Conservation (phyloP, 2,888 invertebrate genomes). For the Catonia carolina region DNA sequence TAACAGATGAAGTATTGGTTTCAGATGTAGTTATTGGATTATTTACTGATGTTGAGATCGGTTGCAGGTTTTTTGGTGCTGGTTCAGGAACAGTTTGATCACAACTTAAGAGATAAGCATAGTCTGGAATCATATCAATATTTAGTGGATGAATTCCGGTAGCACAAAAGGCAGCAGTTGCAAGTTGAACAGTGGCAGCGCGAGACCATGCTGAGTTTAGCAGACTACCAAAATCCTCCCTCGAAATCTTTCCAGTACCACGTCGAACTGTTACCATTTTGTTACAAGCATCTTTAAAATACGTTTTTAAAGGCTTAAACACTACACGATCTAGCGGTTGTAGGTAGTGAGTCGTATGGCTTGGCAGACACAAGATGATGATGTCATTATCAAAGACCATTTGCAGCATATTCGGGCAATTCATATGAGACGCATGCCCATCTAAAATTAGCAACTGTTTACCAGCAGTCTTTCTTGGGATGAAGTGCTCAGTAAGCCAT, state of each 20-base stretch:
- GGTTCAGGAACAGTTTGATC: not conserved
- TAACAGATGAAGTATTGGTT: not conserved
- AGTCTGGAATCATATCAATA: not conserved
- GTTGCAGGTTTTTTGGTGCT: not conserved
- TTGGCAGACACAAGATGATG: not conserved
- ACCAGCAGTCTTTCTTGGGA: not conserved
- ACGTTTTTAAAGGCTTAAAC: not conserved
- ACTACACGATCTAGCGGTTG: not conserved
- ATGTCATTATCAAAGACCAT: not conserved
- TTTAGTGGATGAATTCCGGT: not conserved
- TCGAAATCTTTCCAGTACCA: not conserved
- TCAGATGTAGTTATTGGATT: not conserved
- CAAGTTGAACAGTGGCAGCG: not conserved
- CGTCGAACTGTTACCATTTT: not conserved
- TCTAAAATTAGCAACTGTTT: not conserved
- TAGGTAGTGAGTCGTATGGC: no score
- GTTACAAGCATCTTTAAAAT: slow-evolving; percentile 2
- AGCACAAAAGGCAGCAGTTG: not conserved
- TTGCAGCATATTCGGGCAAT: not conserved
- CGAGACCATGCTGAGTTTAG: slow-evolving; percentile 3
- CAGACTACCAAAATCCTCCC: not conserved
- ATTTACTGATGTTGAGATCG: not conserved
- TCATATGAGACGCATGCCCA: not conserved
- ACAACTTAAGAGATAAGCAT: not conserved
- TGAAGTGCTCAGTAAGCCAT: not conserved